phyloP scores from a whole-genome alignment of 2,113 vertebrate genomes.

The Turnix velox region DNA sequence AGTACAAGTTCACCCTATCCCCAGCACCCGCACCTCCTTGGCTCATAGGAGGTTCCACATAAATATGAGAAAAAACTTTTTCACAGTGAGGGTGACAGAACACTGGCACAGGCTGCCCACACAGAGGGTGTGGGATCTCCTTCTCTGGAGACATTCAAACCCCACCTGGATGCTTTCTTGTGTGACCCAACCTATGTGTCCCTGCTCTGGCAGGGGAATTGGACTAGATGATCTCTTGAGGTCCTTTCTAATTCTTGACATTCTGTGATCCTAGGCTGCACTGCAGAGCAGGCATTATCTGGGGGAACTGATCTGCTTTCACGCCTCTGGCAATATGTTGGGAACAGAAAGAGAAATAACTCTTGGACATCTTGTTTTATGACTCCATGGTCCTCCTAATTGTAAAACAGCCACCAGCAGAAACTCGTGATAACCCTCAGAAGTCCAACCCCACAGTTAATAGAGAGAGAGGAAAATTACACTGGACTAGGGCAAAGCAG shows the following conservation, averaged over 20 bases:
- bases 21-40: background rate
- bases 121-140: no score
- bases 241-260: no score
- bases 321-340: background rate
- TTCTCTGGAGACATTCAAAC: no score
- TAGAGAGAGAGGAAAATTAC: background rate
- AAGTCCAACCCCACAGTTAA: background rate
- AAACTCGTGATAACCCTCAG: background rate
- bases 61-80: no score
- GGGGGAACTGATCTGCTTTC: fast-evolving
- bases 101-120: no score
- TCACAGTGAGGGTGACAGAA: no score
- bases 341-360: background rate
- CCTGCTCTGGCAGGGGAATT: no score
- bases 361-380: background rate
- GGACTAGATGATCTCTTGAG: no score
- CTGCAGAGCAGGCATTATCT: background rate
- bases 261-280: background rate
- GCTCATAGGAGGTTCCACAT: no score
- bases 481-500: background rate
- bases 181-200: no score
- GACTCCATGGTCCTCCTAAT: background rate
- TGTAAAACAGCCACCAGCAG: conserved; percentile 6
- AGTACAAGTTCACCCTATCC: background rate
- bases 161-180: no score